Base-by-base conservation (phyloP, 2,888 invertebrate genomes). In the Merodon equestris region DNA sequence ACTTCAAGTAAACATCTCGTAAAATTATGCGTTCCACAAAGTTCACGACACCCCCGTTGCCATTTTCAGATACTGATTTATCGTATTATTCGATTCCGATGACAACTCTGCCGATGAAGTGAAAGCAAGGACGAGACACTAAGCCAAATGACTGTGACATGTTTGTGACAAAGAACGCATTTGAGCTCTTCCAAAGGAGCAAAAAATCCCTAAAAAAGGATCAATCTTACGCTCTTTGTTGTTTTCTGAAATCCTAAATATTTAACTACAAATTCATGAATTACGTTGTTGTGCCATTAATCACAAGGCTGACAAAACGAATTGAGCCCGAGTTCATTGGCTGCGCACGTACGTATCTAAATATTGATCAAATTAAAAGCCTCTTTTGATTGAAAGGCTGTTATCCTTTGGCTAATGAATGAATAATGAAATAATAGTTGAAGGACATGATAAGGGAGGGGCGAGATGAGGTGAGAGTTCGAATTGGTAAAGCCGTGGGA, bases 331-430 rank as follows among this genome's bases (percentile, higher is more conserved):
- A n/a, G n/a, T n/a, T n/a, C n/a, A n/a, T n/a, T n/a, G n/a, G n/a
- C n/a, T 27, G 7, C 27, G 2, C 7, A 27, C 27, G 27, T 7
- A 27, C 27, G 27, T 27, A 27, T 40, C 40, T n/a, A n/a, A 9
- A 40, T n/a, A 40, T 9, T 40, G 40, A 7, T 40, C 10, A 40
- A 40, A 40, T 40, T 9, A 3, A 40, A 9, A 40, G 40, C 40
- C 9, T 40, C 18, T 27, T 19, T 19, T 42, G 15, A 60, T n/a
- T 19, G 9, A 12, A 27, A 40, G 45, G 13, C 40, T 38, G 9
- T 19, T 58, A 36, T 10, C 14, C 17, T 47, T 38, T 34, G 9
- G 40, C 48, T 71, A 71, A 61, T 71, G 56, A 63, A 71, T 63
- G 56, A 71, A 61, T 61, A 44, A 71, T 70, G 60, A 14, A 58